A percentile compares a stretch with the other conserved stretches of the same genome.
phyloP scores from a whole-genome alignment of 2,797 vertebrate genomes.

The Syndactyla subalaris region DNA sequence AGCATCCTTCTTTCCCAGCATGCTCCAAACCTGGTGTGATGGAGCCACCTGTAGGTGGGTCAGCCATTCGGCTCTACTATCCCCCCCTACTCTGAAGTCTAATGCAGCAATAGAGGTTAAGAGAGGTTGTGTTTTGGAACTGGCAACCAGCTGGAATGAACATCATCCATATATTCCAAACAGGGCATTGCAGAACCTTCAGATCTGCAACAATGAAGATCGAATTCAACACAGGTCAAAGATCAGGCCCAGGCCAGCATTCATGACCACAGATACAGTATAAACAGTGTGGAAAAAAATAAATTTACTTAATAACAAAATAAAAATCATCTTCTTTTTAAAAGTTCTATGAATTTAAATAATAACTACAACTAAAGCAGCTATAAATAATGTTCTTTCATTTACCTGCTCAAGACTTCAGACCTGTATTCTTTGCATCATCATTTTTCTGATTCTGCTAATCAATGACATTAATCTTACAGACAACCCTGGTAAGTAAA shows the following conservation, averaged over 20 bases:
- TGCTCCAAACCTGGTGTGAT: background rate
- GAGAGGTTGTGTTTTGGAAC: background rate
- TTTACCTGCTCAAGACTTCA: background rate
- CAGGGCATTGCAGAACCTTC: background rate
- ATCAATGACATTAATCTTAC: background rate
- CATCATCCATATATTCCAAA: background rate
- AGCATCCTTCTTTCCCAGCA: background rate
- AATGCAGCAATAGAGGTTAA: background rate
- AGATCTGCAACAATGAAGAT: background rate
- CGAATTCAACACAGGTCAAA: background rate
- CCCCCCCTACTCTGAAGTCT: background rate
- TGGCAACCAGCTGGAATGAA: background rate
- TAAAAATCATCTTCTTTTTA: background rate
- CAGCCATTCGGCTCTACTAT: background rate
- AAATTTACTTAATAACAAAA: background rate
- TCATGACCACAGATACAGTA: background rate
- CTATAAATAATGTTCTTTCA: background rate
- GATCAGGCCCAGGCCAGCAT: background rate
- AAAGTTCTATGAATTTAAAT: background rate
- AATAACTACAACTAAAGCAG: background rate
- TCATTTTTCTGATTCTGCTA: background rate
- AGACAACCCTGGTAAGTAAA: background rate
- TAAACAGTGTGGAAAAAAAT: background rate
- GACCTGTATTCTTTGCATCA: background rate
- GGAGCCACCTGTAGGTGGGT: constrained; percentile 7